Percentiles rank a stretch among this genome's conserved stretches.
These are phyloP conservation scores for Phytoseiulus persimilis DNA, from an alignment of 2,888 invertebrate genomes.

Conservation along the genomic window DNA sequence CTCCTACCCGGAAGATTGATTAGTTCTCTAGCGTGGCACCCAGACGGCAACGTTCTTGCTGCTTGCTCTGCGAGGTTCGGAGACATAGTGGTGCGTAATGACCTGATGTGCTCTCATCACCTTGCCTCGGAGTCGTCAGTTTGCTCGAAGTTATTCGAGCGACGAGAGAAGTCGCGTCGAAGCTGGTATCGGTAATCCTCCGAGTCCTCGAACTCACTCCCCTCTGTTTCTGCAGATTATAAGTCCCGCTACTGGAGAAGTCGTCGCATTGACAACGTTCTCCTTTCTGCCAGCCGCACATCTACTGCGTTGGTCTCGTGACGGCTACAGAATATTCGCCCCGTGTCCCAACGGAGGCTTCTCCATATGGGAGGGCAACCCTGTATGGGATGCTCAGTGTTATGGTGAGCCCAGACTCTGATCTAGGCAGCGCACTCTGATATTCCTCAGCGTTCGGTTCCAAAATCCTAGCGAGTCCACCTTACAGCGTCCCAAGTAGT, in stretches of 20 bases:
- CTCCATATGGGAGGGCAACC: slow-evolving; percentile 23
- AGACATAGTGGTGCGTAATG: slow-evolving; percentile 9
- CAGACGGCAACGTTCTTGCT: slow-evolving; percentile 10
- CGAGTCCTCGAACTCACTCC: no score
- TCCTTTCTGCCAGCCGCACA: slow-evolving; percentile 16
- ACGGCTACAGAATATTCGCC: slow-evolving; percentile 32
- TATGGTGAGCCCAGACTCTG: slow-evolving; percentile 8
- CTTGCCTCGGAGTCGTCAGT: no score
- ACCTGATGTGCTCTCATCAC: background rate
- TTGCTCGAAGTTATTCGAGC: no score
- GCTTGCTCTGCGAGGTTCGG: slow-evolving; percentile 28
- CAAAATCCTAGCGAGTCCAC: background rate
- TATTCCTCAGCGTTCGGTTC: background rate
- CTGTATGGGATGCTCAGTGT: slow-evolving; percentile 22
- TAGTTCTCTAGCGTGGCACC: slow-evolving; percentile 30
- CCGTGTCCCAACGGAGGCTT: slow-evolving; percentile 12
- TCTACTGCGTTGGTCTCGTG: slow-evolving; percentile 22
- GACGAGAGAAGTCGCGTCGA: no score
- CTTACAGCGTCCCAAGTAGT: slow-evolving; percentile 12
- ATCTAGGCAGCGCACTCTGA: background rate
- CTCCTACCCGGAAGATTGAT: slow-evolving; percentile 13
- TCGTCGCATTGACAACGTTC: slow-evolving; percentile 9
- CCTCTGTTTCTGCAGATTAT: background rate
- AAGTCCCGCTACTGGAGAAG: background rate
- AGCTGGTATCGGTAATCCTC: no score